Conservation (phyloP, 2,888 invertebrate genomes). For the Pseudanteris insignis region DNA sequence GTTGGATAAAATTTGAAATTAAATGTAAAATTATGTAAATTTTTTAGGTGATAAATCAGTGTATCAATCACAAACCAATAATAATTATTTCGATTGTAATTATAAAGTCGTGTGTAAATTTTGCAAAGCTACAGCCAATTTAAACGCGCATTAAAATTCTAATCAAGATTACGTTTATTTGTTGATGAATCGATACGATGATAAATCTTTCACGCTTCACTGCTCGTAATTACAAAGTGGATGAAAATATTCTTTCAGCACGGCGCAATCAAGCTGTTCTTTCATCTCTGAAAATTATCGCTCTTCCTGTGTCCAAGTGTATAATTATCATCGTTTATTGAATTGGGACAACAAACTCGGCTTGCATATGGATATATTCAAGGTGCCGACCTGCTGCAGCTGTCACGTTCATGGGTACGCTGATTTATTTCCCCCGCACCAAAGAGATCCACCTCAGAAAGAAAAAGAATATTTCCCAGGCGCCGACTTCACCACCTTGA, state of each 20-base stretch:
- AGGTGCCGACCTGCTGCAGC: slow-evolving; percentile 84
- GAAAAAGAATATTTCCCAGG: slow-evolving; percentile 71
- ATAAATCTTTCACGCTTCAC: background rate
- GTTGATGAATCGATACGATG: too few relatives aligned
- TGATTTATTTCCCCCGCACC: slow-evolving; percentile 74
- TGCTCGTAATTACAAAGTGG: background rate
- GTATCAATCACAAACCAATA: too few relatives aligned
- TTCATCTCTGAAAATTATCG: slow-evolving; percentile 82
- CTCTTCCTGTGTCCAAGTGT: slow-evolving; percentile 84
- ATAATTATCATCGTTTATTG: slow-evolving; percentile 82
- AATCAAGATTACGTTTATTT: too few relatives aligned
- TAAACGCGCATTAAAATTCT: too few relatives aligned
- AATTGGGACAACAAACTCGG: slow-evolving; percentile 85
- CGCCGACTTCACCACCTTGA: slow-evolving; percentile 65
- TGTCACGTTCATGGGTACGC: slow-evolving; percentile 83
- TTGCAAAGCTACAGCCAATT: too few relatives aligned
- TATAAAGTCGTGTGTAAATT: too few relatives aligned
- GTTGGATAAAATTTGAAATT: too few relatives aligned
- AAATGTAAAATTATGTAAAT: too few relatives aligned
- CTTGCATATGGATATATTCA: slow-evolving; percentile 85
- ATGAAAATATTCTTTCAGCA: slow-evolving; percentile 68
- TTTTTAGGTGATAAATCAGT: too few relatives aligned
- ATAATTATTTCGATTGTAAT: too few relatives aligned
- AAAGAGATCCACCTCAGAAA: slow-evolving; percentile 69
- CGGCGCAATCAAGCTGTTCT: slow-evolving; percentile 79